Conservation (phyloP, 2,113 vertebrate genomes). For the Myanophis thanlyinensis region DNA sequence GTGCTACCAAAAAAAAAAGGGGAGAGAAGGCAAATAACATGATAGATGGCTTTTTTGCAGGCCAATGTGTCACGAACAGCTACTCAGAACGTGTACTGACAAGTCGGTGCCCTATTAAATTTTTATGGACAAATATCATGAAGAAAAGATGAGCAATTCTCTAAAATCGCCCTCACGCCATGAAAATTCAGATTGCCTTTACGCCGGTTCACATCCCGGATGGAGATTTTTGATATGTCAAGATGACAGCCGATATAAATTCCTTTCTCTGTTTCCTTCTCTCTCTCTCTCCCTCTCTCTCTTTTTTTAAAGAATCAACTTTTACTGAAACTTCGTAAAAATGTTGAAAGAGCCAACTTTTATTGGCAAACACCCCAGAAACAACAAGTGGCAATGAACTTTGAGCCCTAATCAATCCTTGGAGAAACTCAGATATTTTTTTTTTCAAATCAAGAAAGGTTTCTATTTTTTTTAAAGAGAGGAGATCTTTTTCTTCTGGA, state of each 20-base stretch:
- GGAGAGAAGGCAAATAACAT: neutral
- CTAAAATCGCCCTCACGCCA: slow-evolving; percentile 43
- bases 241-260: slow-evolving; percentile 25
- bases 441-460: neutral
- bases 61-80: neutral
- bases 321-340: neutral
- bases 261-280: neutral
- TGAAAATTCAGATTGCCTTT: slow-evolving; percentile 59
- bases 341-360: neutral
- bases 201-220: slow-evolving; percentile 30
- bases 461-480: neutral
- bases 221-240: slow-evolving; percentile 43
- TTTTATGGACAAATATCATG: slow-evolving; percentile 36
- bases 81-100: slow-evolving; percentile 36
- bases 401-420: neutral
- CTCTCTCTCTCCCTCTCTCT: neutral
- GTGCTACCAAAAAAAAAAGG: neutral
- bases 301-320: neutral
- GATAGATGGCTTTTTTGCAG: neutral
- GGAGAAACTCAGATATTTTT: fast-evolving
- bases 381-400: neutral
- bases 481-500: fast-evolving
- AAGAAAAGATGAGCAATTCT: neutral
- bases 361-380: fast-evolving
- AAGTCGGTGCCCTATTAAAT: slow-evolving; percentile 13